These are phyloP conservation scores for Zeuzera pyrina DNA, from an alignment of 2,888 invertebrate genomes.

Conservation along the genomic window DNA sequence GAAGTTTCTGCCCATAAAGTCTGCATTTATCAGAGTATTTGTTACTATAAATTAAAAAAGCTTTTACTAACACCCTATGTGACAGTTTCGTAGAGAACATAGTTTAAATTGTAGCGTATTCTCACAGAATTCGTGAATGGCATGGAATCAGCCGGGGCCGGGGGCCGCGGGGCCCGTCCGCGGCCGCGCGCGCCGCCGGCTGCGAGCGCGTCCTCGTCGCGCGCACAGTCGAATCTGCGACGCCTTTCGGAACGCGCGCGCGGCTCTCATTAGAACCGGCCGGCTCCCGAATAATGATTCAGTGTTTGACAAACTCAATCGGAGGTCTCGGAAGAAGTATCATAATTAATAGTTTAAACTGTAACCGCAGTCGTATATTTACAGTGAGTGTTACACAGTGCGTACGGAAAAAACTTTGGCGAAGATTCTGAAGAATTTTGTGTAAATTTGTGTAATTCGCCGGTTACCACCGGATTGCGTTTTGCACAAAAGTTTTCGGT, in stretches of 20 bases:
- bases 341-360: conserved; percentile 67
- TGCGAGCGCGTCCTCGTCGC: conserved; percentile 25
- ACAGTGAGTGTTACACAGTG: conserved; percentile 74
- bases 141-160: conserved; percentile 42
- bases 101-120: conserved; percentile 37
- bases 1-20: too few relatives aligned
- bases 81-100: too few relatives aligned
- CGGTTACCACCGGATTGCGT: conserved; percentile 62
- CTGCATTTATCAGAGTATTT: too few relatives aligned
- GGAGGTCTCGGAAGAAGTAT: conserved; percentile 71
- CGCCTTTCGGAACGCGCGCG: conserved; percentile 64
- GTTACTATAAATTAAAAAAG: too few relatives aligned
- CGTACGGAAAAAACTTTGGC: conserved; percentile 73
- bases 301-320: conserved; percentile 71
- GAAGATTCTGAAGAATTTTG: conserved; percentile 72
- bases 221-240: conserved; percentile 62
- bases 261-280: conserved; percentile 64
- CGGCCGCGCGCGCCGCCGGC: conserved; percentile 20
- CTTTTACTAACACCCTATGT: too few relatives aligned
- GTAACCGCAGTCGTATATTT: conserved; percentile 69
- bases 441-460: conserved; percentile 70
- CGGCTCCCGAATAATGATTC: conserved; percentile 73
- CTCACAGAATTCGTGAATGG: conserved; percentile 61
- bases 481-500: conserved; percentile 69
- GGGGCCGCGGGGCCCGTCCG: conserved; percentile 27